Conservation (phyloP, 1,140 invertebrate species). For the Cydia strobilella region DNA sequence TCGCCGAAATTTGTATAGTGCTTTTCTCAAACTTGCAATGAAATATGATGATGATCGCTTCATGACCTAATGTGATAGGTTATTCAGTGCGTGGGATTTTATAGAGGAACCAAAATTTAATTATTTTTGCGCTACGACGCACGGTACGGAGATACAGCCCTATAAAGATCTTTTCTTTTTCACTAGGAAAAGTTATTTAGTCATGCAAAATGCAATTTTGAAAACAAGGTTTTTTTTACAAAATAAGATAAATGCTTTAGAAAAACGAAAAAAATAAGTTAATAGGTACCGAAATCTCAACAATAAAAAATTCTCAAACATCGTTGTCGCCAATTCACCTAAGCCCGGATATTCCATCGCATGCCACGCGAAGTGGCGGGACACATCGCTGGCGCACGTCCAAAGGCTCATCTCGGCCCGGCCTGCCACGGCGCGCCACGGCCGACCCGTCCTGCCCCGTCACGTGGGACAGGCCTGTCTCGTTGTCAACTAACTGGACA, state of each 20-base stretch:
- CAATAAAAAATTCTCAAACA: conserved; percentile 8
- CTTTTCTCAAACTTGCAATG: no score
- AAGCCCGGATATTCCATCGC: conserved; percentile 10
- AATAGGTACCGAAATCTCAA: not conserved
- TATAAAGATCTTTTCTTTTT: no score
- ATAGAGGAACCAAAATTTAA: no score
- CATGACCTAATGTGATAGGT: no score
- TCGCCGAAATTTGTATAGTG: no score
- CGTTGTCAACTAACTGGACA: conserved; percentile 41
- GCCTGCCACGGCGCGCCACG: conserved; percentile 34
- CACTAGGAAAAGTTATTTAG: no score
- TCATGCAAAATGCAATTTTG: no score
- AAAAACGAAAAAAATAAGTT: not conserved
- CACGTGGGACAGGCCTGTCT: conserved; percentile 40
- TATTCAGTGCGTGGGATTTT: no score
- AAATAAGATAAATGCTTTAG: not conserved
- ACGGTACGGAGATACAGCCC: no score
- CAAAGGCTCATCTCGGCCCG: conserved; percentile 41
- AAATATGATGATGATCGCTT: no score
- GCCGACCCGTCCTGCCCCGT: conserved; percentile 35
- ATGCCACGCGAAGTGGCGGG: conserved; percentile 33
- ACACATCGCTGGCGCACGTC: conserved; percentile 45
- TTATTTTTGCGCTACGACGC: no score
- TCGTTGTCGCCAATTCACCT: conserved; percentile 10
- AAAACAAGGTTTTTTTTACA: not conserved